Base-by-base conservation (phyloP, 2,888 invertebrate species). In the Pimpla rufipes region DNA sequence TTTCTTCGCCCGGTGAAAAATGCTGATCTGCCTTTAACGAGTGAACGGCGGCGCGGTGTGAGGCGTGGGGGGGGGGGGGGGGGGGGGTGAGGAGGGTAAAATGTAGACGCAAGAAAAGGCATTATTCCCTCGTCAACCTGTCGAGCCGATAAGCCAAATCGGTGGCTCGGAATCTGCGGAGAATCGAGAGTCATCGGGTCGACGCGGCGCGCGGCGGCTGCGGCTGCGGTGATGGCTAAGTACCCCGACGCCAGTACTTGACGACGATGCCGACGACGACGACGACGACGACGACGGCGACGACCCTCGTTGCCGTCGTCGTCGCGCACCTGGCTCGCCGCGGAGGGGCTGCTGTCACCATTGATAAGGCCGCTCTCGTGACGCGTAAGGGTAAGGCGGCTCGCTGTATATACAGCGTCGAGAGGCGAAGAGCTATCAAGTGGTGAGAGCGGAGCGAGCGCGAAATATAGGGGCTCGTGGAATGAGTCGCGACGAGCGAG, bases 281-380 rank as follows among this genome's bases (percentile, higher is more conserved):
- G 47, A n/a, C 59, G 40, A 75, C 74, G 68, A 47, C 55, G 66
- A 42, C 68, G 59, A 74, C 66, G 79, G 68, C 68, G 52, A 71
- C 50, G 78, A 64, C 45, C 47, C 70, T 81, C 81, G 81, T 64
- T 77, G 45, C 45, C 73, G 55, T 79, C 66, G 29, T 37, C 37
- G 37, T 62, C 29, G 71, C 42, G 75, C 80, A 73, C 82, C 71
- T 86, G 67, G 59, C 55, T 77, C n/a, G n/a, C 59, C 13, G 40
- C 42, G 52, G 74, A 37, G 42, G 47, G 67, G 37, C 47, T 80
- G 68, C 85, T 85, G 85, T 77, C 83, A 80, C 50, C 82, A 85
- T 88, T 87, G 88, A 88, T 88, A 86, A 87, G 86, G 67, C 84
- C 76, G 62, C 67, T 73, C 67, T 68, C 21, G 52, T 45, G n/a